These are phyloP conservation scores for Willisornis vidua DNA, from an alignment of 2,113 vertebrate genomes.

Conservation along the genomic window DNA sequence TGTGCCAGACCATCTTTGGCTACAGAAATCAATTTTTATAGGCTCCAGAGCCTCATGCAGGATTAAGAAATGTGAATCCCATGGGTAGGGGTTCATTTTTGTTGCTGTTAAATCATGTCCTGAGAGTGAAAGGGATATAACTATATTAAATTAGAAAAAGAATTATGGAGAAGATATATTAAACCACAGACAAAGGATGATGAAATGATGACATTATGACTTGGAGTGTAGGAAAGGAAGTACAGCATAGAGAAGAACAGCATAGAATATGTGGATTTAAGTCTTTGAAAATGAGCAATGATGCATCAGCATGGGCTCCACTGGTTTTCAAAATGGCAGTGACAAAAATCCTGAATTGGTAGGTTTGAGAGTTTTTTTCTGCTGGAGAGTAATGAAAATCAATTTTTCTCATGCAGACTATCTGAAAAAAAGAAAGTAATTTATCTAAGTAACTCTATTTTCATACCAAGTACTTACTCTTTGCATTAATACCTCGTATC, in stretches of 20 bases:
- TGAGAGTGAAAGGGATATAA: slow-evolving; percentile 32
- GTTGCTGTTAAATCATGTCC: slow-evolving; percentile 29
- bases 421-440: slow-evolving; percentile 55
- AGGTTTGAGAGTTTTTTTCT: slow-evolving; percentile 48
- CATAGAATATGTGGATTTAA: slow-evolving; percentile 60
- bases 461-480: slow-evolving; percentile 77
- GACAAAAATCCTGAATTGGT: slow-evolving; percentile 50
- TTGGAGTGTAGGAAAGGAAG: slow-evolving; percentile 15
- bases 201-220: slow-evolving; percentile 57
- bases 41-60: not conserved
- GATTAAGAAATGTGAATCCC: slow-evolving; percentile 15
- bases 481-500: slow-evolving; percentile 68
- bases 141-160: slow-evolving; percentile 39
- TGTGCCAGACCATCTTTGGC: slow-evolving; percentile 7
- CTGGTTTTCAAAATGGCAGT: slow-evolving; percentile 66
- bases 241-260: slow-evolving; percentile 38
- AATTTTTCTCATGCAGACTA: slow-evolving; percentile 64
- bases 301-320: slow-evolving; percentile 38
- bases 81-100: not conserved
- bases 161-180: slow-evolving; percentile 31
- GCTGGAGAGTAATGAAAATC: slow-evolving; percentile 54
- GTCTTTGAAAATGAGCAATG: slow-evolving; percentile 70
- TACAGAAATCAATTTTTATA: slow-evolving; percentile 27
- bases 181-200: slow-evolving; percentile 53
- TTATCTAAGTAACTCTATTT: slow-evolving; percentile 54